Percentiles rank a stretch among this genome's conserved stretches.
These are phyloP conservation scores for Parazoanthus atlanticus DNA, from an alignment of 92 coral and sea anemone genomes.

Conservation along the genomic window DNA sequence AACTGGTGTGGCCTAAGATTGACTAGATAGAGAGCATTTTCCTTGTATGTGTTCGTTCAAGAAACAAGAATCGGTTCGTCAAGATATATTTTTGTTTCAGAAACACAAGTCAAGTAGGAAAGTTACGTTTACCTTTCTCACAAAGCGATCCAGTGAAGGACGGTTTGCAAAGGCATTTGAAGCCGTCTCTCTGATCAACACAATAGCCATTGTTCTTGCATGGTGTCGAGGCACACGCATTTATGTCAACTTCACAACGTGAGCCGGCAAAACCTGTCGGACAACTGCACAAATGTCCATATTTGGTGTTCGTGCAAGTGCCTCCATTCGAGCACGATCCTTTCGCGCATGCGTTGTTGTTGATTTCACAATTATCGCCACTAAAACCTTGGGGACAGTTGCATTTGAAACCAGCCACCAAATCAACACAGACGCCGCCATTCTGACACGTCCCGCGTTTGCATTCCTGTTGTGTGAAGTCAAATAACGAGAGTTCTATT, in stretches of 20 bases:
- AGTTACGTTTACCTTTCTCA: slow-evolving; percentile 55
- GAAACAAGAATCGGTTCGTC: not conserved
- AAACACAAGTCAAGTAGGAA: not conserved
- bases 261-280: slow-evolving; percentile 74
- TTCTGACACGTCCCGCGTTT: slow-evolving; percentile 70
- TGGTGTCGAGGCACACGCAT: slow-evolving; percentile 85
- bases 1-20: too few species aligned
- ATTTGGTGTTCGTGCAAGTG: slow-evolving; percentile 67
- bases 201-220: slow-evolving; percentile 88
- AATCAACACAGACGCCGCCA: slow-evolving; percentile 84
- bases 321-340: slow-evolving; percentile 86
- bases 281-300: slow-evolving; percentile 82
- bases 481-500: not conserved
- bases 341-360: slow-evolving; percentile 80
- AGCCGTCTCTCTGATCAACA: slow-evolving; percentile 76
- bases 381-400: slow-evolving; percentile 73
- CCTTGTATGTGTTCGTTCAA: not conserved
- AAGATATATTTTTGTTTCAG: not conserved
- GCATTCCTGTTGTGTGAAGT: slow-evolving; percentile 73
- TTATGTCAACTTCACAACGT: slow-evolving; percentile 75
- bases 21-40: too few species aligned
- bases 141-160: slow-evolving; percentile 83
- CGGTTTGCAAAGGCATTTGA: slow-evolving; percentile 81
- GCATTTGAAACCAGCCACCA: slow-evolving; percentile 69
- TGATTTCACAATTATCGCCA: slow-evolving; percentile 87